phyloP scores from a whole-genome alignment of 64 coral and sea anemone species.

The Anthopleura sola region DNA sequence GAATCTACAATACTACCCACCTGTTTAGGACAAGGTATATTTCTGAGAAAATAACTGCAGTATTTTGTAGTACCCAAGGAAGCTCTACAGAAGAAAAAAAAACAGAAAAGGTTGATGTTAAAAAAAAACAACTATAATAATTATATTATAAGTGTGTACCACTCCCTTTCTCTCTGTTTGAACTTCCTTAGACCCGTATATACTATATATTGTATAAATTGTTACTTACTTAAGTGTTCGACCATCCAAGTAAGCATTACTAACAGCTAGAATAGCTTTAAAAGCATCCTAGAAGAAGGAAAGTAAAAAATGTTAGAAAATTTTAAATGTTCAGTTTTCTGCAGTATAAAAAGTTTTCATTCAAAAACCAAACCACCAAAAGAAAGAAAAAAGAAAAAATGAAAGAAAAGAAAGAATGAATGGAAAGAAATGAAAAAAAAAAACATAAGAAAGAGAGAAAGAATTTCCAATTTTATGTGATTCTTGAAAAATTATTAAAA shows the following conservation, averaged over 20 bases:
- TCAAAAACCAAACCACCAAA: not conserved
- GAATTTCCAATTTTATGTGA: too few species aligned
- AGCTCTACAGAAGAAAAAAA: constrained; percentile 68
- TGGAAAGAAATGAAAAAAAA: too few species aligned
- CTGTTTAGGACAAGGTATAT: constrained; percentile 91
- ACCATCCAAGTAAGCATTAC: constrained; percentile 93
- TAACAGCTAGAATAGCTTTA: constrained; percentile 91
- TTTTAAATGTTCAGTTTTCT: not conserved
- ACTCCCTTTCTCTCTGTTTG: not conserved
- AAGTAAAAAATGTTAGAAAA: not conserved
- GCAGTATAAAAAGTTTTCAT: not conserved
- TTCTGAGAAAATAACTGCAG: constrained; percentile 96
- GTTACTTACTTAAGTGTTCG: constrained; percentile 88
- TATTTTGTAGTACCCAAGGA: constrained; percentile 98
- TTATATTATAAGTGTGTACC: too few species aligned
- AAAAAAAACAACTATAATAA: not conserved
- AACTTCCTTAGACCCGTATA: not conserved
- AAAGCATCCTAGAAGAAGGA: constrained; percentile 70
- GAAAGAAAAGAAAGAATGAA: too few species aligned
- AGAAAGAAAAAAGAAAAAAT: too few species aligned
- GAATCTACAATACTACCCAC: too few species aligned
- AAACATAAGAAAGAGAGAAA: too few species aligned
- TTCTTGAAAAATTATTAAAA: too few species aligned
- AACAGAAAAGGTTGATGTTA: not conserved
- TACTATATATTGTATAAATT: too few species aligned